Evolutionary conservation across 2,113 vertebrate genomes (phyloP).

Genomic region (Ornithorhynchus anatinus): DNA sequence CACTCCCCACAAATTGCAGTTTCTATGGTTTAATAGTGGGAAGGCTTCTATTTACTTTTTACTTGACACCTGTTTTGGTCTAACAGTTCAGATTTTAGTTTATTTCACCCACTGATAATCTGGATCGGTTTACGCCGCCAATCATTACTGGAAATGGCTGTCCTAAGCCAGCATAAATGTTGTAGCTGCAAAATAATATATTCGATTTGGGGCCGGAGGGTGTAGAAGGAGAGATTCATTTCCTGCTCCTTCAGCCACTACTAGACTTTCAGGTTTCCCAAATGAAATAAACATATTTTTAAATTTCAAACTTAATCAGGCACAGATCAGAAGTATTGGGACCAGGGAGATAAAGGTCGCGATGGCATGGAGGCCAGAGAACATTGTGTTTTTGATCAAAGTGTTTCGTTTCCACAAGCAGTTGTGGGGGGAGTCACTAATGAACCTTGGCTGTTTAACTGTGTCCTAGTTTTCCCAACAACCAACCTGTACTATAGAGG

Average conservation of each 20-base stretch:
- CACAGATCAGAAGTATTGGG: neutral
- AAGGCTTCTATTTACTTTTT: constrained; percentile 39
- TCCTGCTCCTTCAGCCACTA: neutral
- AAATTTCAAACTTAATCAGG: neutral
- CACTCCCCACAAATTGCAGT: constrained; percentile 40
- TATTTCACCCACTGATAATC: constrained; percentile 61
- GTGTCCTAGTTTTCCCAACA: too few relatives aligned
- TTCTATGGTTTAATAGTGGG: constrained; percentile 58
- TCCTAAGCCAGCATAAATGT: neutral
- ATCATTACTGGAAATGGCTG: constrained; percentile 35
- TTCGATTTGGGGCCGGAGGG: too few relatives aligned
- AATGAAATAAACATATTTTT: neutral
- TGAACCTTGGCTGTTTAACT: too few relatives aligned
- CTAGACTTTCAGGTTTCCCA: neutral
- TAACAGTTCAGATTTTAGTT: constrained; percentile 52
- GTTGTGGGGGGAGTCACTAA: too few relatives aligned
- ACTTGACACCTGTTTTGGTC: constrained; percentile 63
- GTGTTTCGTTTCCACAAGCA: too few relatives aligned
- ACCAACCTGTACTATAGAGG: too few relatives aligned
- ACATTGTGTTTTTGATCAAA: too few relatives aligned
- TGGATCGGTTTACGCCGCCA: constrained; percentile 64
- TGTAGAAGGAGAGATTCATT: neutral
- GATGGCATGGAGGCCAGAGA: too few relatives aligned
- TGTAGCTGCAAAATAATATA: constrained; percentile 3
- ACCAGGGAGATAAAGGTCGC: too few relatives aligned